Base-by-base conservation (phyloP, 53 echinoderm and acorn worm genomes). In the Henricia sp. region DNA sequence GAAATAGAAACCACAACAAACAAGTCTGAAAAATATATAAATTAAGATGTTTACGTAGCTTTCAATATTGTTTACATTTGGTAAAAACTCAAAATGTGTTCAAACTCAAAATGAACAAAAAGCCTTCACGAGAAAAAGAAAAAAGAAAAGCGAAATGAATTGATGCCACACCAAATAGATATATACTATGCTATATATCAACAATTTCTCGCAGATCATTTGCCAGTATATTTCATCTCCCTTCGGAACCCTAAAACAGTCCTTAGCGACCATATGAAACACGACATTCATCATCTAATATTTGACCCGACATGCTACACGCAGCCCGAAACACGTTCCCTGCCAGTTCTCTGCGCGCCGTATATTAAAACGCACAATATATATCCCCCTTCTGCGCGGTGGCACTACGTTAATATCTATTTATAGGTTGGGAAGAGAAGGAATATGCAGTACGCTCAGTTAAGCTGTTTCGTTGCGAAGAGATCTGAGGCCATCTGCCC, bases 401-500 rank as follows among this genome's bases (percentile, higher is more conserved):
- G n/a, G n/a, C n/a, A n/a, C 29, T 6, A 29, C 27, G 5, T 11
- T 17, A 32, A 10, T 2, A 26, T 41, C 80, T 80, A 80, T 80
- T 80, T 80, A 57, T 80, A 80, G 1, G 36, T 53, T 16, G 10
- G 59, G 42, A 43, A 64, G 43, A 27, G 50, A 36, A 37, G 19
- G 30, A 70, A 70, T 70, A 70, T 70, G 70, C 11, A 43, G 70
- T 70, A 34, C 26, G n/a, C n/a, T n/a, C 29, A 10, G 62, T 60
- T 2, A 26, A 23, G 32, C 62, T 34, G 30, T 32, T 60, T 11
- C 37, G 68, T 68, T 52, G 35, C 36, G 53, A 64, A 43, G 59
- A 33, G 63, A n/a, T n/a, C n/a, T n/a, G n/a, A 46, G 63, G 43
- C 80, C 80, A 80, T 80, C 80, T 80, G 80, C 63, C 12, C n/a